A percentile compares a stretch with the other conserved stretches of the same genome.
These are phyloP conservation scores for Myotis vivesi DNA, from an alignment of 2,797 vertebrate genomes.

Conservation along the genomic window DNA sequence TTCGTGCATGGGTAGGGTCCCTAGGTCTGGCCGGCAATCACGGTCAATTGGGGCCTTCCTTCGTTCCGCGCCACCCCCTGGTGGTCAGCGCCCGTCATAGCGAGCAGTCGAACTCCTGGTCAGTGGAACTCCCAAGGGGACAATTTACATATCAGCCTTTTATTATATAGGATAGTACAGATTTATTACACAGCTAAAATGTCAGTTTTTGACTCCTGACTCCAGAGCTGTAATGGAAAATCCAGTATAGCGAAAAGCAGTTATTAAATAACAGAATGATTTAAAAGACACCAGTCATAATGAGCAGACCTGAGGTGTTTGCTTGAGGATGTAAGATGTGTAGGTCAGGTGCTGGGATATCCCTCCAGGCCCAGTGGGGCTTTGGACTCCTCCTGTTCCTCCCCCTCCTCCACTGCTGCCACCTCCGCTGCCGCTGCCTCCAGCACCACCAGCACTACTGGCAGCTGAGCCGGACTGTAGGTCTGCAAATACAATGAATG, in stretches of 20 bases:
- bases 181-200: background rate
- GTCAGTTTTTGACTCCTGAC: background rate
- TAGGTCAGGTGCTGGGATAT: conserved; percentile 96
- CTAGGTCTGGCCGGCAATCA: no score
- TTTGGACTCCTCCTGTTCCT: conserved; percentile 86
- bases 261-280: background rate
- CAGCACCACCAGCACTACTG: background rate
- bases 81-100: no score
- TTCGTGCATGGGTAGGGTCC: no score
- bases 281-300: background rate
- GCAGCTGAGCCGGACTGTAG: conserved; percentile 85
- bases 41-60: no score
- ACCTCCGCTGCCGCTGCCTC: conserved; percentile 83
- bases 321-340: conserved; percentile 98
- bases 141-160: no score
- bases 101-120: no score
- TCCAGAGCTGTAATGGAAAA: background rate
- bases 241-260: background rate
- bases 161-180: no score
- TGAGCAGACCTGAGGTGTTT: conserved; percentile 94
- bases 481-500: conserved; percentile 84
- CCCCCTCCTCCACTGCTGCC: conserved; percentile 80
- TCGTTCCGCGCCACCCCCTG: no score
- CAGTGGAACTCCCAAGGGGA: no score
- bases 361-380: conserved; percentile 85